Base-by-base conservation (phyloP, 1,140 invertebrate species). In the Polyergus mexicanus region DNA sequence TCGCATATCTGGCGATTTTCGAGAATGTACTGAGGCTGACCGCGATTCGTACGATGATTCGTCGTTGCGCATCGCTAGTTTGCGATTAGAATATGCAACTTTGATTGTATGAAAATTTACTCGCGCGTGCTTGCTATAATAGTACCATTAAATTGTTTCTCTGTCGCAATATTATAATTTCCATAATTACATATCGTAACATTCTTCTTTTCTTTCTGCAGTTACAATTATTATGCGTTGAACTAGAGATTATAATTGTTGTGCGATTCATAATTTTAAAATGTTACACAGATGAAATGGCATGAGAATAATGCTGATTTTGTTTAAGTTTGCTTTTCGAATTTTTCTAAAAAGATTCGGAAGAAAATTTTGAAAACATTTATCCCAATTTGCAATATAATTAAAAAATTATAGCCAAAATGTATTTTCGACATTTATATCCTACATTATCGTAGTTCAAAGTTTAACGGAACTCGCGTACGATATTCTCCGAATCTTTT, bases 61-160 rank as follows among this genome's bases (percentile, higher is more conserved):
- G 62, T 51, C 28, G 76, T 69, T n/a, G 47, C 63, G 63, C 47
- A 69, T 80, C 76, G n/a, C 44, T 78, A 19, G 44, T 13, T 41
- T 35, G 44, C 32, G 28, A 44, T 32, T 60, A 35, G 51, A 71
- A 28, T 51, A 41, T 6, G 77, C 51, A 19, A 63, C 28, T 25
- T 22, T 32, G n/a, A 11, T 51, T 25, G 28, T 11, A 19, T 7
- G 65, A 69, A 80, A 80, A 44, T 41, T 28, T 25, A 19, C 16
- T 22, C 22, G 13, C 10, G n/a, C 3, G 10, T 38, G 8, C 10
- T n/a, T 4, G 35, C 7, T 11, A 11, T 28, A 56, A 25, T 62
- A 22, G 16, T 4, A 3, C 28, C 62, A 38, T 74, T 74, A 74
- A 35, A 58, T 78, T 78, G 25, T 35, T 3, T 32, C 32, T 6